Base-by-base conservation (phyloP, 2,888 invertebrate genomes). In the Agrotis ipsilon region DNA sequence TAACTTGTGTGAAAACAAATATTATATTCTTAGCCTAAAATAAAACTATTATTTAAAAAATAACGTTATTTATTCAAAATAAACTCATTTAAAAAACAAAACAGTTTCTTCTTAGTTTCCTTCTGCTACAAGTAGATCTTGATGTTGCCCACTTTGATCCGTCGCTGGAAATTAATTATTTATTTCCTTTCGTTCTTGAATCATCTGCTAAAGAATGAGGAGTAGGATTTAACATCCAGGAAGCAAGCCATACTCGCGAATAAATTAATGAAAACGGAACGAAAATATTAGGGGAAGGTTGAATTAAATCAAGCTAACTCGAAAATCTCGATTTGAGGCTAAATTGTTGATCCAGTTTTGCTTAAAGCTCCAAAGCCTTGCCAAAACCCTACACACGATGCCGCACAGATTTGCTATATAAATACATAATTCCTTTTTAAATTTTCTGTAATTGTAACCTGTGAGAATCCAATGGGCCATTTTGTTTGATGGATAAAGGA, bases 51-150 rank as follows among this genome's bases (percentile, higher is more conserved):
- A 75, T 77, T 55, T 49, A 24, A 54, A 68, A 68, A 48, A 51
- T 46, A 55, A 68, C 60, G 7, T 61, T 68, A 70, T 86, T 80
- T 82, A 81, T 80, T 82, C 19, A 81, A 81, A 86, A 85, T 81
- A 85, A 81, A 83, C 27, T 57, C 52, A 21, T 75, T 81, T 52
- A 24, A 78, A 85, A 39, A 39, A 74, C 71, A 78, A 62, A 75
- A 66, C 32, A 57, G 54, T 75, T 58, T 71, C 64, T 78, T 76
- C 76, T 58, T 66, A 48, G 43, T 19, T 11, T 45, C 57, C 69
- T 48, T 74, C 75, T 78, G 78, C 68, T 80, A 70, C 65, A 77
- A 63, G 52, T 70, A 76, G 13, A 55, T 75, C 27, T 64, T 67
- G 62, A 81, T 72, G 48, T 81, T 80, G 54, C 46, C 62, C 46